Evolutionary conservation across 53 echinoderm and acorn worm genomes (phyloP), one percentile per base, ranked within the genome.

Genomic region (Paracentrotus lividus): DNA sequence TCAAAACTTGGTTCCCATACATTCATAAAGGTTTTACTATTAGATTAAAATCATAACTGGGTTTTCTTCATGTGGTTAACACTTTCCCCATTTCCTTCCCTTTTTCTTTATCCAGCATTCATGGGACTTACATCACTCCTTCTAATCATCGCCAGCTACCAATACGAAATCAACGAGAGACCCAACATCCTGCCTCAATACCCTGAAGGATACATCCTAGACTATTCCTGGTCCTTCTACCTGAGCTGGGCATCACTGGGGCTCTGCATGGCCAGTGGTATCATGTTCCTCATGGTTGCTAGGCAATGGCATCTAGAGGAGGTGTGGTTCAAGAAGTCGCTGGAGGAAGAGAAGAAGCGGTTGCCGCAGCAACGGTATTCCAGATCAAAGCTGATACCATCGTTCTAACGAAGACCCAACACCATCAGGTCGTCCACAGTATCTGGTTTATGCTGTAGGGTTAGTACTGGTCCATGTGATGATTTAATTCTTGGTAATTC

Each of bases 171-270:
- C 72, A 91, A 96, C 51, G 97, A 97, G 90, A 76, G 95, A 49
- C 98, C 98, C 0, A 84, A 15, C n/a, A 60, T 77, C 68, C 49
- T 96, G 4, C 61, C 68, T 0, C 76, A 44, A 3, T 86, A 76
- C 57, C 99, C 99, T 0, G 31, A 78, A 0, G 96, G 90, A 45
- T 99, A 99, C 96, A 42, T 43, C 23, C 91, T 99, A 38, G 88
- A 95, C 77, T 99, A 95, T 60, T 90, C 96, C 55, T 99, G 96
- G 95, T 99, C 99, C 49, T 99, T 99, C 94, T 99, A 95, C 88
- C 33, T 97, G 6, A 95, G 95, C 51, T 97, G 97, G 96, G 96
- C 93, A n/a, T 91, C 99, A 15, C 96, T 99, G 65, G 93, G 93
- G 61, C 95, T 97, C 51, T 88, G 96, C 31, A 56, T 96, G 4